Base-by-base conservation (phyloP, 2,113 vertebrate genomes). In the Upupa epops region DNA sequence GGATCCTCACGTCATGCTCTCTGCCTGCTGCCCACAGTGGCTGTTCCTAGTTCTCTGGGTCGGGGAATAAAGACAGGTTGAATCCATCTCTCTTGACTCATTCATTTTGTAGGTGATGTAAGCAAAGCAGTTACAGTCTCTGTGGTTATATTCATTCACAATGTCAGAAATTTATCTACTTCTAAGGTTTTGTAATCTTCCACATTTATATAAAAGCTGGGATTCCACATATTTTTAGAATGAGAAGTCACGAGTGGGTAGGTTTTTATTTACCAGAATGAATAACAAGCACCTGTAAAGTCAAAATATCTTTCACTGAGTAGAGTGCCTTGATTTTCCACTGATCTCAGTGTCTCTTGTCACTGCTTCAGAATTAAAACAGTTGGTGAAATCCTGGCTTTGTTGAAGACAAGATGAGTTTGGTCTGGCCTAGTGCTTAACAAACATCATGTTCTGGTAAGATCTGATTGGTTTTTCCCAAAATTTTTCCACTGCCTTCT, bases 401-500 rank as follows among this genome's bases (percentile, higher is more conserved):
- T 72, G 11, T 32, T 86, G 70, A 76, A 94, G 74, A 78, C 37
- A 36, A 73, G 24, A 14, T 42, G 59, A 83, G 11, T 36, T 65
- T 59, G 6, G 14, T 70, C 63, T 40, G 14, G 14, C 37, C 76
- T 29, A 26, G 17, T 55, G 11, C 14, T 63, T 81, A 75, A 69
- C 20, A 71, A 81, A 92, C 45, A 74, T 46, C 17, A 37, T 45
- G 51, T 90, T 94, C 76, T 79, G 32, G 46, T 90, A 89, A 89
- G 66, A 89, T 51, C 55, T 22, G 13, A 82, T 84, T 61, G 45
- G 1, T 40, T 91, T 94, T 93, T 89, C 82, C 42, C 40, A 17
- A 92, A 77, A 89, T 42, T 63, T 73, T 90, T 58, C 81, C 16
- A 46, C 34, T 81, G 46, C 15, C 64, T 93, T 94, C 60, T 75